Evolutionary conservation across 1,140 invertebrate species (phyloP).

Genomic region (Nephotettix cincticeps): DNA sequence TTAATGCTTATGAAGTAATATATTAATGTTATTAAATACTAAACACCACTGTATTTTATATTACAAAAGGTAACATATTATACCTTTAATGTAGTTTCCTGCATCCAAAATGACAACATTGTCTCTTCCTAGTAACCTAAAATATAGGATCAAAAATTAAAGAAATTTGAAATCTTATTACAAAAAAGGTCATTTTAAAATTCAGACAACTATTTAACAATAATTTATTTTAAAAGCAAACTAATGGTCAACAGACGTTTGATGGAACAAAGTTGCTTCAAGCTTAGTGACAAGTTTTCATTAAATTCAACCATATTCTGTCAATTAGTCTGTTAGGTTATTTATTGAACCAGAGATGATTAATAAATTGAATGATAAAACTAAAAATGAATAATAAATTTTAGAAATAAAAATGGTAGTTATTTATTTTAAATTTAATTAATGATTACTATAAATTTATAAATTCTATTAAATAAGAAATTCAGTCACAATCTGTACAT

Average conservation of each 20-base stretch:
- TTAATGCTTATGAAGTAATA: background rate
- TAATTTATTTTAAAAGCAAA: background rate
- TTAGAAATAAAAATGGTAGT: too few species aligned
- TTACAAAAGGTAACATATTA: background rate
- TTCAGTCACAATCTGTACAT: too few species aligned
- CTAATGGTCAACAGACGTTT: background rate
- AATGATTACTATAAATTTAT: too few species aligned
- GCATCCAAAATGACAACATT: constrained; percentile 89
- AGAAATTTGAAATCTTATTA: background rate
- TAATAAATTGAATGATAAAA: too few species aligned
- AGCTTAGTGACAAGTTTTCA: background rate
- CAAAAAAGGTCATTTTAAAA: background rate
- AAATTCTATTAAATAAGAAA: too few species aligned
- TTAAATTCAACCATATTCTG: constrained; percentile 8
- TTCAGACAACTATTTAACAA: background rate
- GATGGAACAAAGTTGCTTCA: background rate
- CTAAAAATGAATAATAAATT: too few species aligned
- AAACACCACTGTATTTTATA: background rate
- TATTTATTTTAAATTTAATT: too few species aligned
- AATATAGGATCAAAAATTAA: constrained; percentile 32
- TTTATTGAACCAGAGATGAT: too few species aligned
- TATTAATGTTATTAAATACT: background rate
- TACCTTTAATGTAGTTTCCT: constrained; percentile 95
- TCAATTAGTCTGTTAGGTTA: too few species aligned
- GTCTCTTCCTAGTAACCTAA: constrained; percentile 67